Evolutionary conservation across 2,797 vertebrate species (phyloP), one percentile per base, ranked within the genome.

Genomic region (Pristis pectinata): DNA sequence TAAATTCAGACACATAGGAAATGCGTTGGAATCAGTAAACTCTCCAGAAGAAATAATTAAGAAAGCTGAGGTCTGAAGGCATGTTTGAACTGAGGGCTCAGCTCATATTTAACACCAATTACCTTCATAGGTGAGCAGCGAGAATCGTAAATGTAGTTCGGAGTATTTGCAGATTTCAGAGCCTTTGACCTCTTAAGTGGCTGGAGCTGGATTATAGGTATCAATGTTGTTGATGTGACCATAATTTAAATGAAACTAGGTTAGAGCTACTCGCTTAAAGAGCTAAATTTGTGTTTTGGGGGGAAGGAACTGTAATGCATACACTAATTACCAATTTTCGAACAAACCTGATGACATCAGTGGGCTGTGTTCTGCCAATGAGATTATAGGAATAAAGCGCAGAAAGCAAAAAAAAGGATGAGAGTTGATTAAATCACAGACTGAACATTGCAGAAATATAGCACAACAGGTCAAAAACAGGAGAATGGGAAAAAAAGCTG

Each of bases 71-170:
- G 49, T 56, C 82, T 85, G 59, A 91, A 59, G 19, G 34, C 85
- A 61, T 89, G 30, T 89, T 87, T 89, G 34, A 89, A 89, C 56
- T 37, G 5, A 22, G 53, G 15, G 7, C 53, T 89, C 85, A 91
- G 59, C 59, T 64, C n/a, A 91, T 67, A 91, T 67, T 91, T 91
- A 67, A 91, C n/a, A 67, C n/a, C 87, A 91, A 67, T 91, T 67
- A 91, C n/a, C 59, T 91, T 67, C 87, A 24, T 37, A 91, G 59
- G 37, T 67, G 61, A 91, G 67, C 87, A 67, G 61, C 61, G 61
- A 41, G 87, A 37, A 24, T 24, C n/a, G 49, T 67, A 87, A 61
- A 41, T 67, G 87, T 67, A 19, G 61, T 61, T 64, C 2, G 5
- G n/a, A 67, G 87, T 37, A 67, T 41, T 61, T 87, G 53, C 83